Evolutionary conservation across 2,888 invertebrate species (phyloP), one percentile per base, ranked within the genome.

Genomic region (Cerceris ruficornis): DNA sequence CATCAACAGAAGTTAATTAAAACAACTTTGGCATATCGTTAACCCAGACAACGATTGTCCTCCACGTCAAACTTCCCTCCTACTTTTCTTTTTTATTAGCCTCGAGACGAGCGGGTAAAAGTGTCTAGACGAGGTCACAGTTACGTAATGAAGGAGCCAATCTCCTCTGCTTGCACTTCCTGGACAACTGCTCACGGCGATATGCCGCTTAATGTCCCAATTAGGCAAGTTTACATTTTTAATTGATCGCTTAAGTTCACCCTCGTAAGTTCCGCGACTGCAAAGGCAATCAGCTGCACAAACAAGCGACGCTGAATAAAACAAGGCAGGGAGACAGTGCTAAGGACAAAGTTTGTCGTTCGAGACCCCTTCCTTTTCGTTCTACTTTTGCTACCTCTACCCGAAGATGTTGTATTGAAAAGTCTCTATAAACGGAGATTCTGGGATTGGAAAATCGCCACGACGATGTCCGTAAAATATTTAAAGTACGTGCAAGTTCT

Each of bases 201-300:
- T 85, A 83, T 61, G 69, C 68, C 80, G 70, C 80, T 81, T 86
- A 84, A 84, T 67, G 69, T 75, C 58, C 65, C 86, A 84, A 84
- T 86, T 84, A 86, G 81, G 41, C 50, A 69, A 72, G 81, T 84
- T 83, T 81, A 86, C 84, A 86, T 84, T 84, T 84, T 84, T 84
- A 84, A 84, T 84, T 84, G 81, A 81, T 83, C 81, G 74, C 69
- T 83, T 76, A 80, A 85, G 74, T 77, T 77, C 68, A 41, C 65
- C 67, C 62, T 69, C 66, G 65, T 58, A 60, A 66, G 55, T 66
- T 55, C 13, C 14, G 68, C 17, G 43, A 17, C 67, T 65, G 60
- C 72, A 72, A 65, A 72, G 73, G 86, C 84, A 86, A 84, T 86
- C 86, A 84, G 67, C 86, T 84, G 49, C 60, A 61, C 81, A 83